phyloP scores from a whole-genome alignment of 1,140 invertebrate genomes.

The Sinella curviseta region DNA sequence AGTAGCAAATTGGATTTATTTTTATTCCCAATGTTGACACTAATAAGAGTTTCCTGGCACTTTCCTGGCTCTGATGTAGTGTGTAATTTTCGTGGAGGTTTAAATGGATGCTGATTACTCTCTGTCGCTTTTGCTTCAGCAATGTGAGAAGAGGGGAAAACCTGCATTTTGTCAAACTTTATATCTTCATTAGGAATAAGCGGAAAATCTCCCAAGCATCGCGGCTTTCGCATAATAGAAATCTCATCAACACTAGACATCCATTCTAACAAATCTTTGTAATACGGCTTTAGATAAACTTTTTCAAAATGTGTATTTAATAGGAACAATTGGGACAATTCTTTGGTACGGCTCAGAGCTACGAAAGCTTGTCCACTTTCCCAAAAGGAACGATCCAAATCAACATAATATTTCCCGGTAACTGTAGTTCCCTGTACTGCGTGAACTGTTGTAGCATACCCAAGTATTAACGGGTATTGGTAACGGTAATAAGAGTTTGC shows the following conservation, averaged over 20 bases:
- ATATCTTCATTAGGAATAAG: background rate
- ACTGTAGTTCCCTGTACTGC: background rate
- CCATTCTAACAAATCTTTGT: background rate
- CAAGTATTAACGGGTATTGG: background rate
- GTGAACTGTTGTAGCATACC: slow-evolving; percentile 10
- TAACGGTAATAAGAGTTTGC: background rate
- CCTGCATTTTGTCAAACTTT: background rate
- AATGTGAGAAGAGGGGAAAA: background rate
- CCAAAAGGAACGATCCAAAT: background rate
- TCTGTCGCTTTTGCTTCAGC: background rate
- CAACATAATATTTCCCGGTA: background rate
- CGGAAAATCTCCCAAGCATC: background rate
- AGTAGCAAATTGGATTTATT: too few relatives aligned
- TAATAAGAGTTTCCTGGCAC: too few relatives aligned
- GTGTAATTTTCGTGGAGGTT: background rate
- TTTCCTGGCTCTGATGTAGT: too few relatives aligned
- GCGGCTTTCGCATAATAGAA: background rate
- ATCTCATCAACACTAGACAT: background rate
- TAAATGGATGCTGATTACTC: background rate
- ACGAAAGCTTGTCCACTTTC: background rate
- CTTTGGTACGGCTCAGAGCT: background rate
- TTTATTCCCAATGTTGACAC: too few relatives aligned
- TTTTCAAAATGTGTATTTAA: slow-evolving; percentile 18
- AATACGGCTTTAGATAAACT: background rate
- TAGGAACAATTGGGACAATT: background rate